A percentile compares a stretch with the other conserved stretches of the same genome.
These are phyloP conservation scores for Nephrocerus scutellatus DNA, from an alignment of 2,888 invertebrate genomes.

Conservation along the genomic window DNA sequence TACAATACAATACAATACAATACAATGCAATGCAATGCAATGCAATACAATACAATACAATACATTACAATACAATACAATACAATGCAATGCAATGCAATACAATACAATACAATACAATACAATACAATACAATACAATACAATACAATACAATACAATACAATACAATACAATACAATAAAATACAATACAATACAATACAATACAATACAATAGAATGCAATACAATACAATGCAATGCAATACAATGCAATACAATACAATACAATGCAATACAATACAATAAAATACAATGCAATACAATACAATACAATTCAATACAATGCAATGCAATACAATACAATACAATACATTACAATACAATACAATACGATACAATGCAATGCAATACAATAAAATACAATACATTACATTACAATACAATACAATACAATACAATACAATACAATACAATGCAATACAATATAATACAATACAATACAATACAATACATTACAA, in stretches of 20 bases:
- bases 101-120: too few species aligned
- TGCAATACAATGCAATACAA: neutral
- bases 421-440: neutral
- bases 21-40: too few species aligned
- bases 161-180: too few species aligned
- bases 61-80: too few species aligned
- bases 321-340: neutral
- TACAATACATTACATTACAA: neutral
- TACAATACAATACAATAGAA: neutral
- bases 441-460: neutral
- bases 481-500: neutral
- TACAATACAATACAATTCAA: neutral
- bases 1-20: too few species aligned
- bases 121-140: too few species aligned
- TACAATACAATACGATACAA: neutral
- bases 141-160: too few species aligned
- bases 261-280: neutral
- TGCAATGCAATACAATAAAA: too few species aligned
- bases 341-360: neutral
- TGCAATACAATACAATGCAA: neutral
- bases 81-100: too few species aligned
- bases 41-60: too few species aligned
- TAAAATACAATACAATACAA: too few species aligned
- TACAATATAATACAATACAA: neutral
- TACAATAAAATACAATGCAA: too few species aligned